Evolutionary conservation across 1,140 invertebrate species (phyloP).

Genomic region (Grapholita molesta): DNA sequence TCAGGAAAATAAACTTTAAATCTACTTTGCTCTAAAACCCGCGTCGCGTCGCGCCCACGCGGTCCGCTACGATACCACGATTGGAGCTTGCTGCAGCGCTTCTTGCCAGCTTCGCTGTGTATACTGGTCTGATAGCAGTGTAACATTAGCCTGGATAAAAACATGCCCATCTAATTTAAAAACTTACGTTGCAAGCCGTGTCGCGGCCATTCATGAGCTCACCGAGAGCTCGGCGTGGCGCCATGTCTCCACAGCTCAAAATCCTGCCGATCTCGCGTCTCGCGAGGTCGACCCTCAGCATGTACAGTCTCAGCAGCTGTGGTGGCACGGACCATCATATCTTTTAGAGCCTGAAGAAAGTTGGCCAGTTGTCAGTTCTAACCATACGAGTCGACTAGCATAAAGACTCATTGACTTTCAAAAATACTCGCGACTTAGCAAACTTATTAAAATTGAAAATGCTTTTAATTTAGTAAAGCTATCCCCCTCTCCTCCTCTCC

Average conservation of each 20-base stretch:
- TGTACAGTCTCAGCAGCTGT: background rate
- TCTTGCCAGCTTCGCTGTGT: background rate
- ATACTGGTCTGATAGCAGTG: background rate
- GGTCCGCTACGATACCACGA: background rate
- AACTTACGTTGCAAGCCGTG: too few relatives aligned
- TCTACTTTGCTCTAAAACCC: background rate
- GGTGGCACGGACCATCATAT: constrained; percentile 14
- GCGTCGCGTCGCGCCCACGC: background rate
- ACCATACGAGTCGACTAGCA: background rate
- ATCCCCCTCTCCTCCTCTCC: too few relatives aligned
- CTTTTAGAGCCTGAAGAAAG: background rate
- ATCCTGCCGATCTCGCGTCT: constrained; percentile 48
- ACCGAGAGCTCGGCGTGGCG: constrained; percentile 33
- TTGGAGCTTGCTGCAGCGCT: background rate
- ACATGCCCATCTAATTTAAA: too few relatives aligned
- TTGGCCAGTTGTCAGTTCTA: constrained; percentile 8
- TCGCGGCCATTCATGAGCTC: constrained; percentile 44
- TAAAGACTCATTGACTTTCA: background rate
- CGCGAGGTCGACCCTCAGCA: constrained; percentile 25
- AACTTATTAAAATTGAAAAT: background rate
- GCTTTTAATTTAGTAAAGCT: too few relatives aligned
- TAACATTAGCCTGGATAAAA: constrained; percentile 1
- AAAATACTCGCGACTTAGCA: background rate
- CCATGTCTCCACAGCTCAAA: constrained; percentile 39
- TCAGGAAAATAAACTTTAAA: background rate